phyloP scores from a whole-genome alignment of 2,797 vertebrate genomes.

The Microtus obscurus region DNA sequence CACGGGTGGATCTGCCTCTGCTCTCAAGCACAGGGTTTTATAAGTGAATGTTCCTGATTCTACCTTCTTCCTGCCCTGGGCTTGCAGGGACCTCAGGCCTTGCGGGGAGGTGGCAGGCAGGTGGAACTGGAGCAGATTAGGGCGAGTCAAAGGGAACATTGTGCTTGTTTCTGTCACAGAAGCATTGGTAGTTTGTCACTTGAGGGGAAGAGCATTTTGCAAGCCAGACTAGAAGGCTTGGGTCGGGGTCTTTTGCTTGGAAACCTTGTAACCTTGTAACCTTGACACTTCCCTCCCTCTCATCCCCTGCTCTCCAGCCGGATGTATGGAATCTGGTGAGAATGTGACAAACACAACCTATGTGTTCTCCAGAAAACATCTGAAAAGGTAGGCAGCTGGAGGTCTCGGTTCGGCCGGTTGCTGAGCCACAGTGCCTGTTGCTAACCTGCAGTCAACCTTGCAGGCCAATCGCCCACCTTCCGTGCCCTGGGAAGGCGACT shows the following conservation, averaged over 20 bases:
- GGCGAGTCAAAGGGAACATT: no score
- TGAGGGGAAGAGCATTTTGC: background rate
- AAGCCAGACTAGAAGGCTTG: background rate
- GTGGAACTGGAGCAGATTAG: background rate
- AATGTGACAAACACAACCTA: conserved; percentile 96
- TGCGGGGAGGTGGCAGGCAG: background rate
- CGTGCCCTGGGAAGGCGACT: conserved; percentile 95
- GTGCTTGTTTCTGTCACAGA: background rate
- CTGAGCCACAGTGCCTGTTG: background rate
- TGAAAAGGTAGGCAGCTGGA: conserved; percentile 91
- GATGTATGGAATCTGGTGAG: conserved; percentile 96
- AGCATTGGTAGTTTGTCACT: background rate
- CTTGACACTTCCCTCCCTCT: conserved; percentile 59
- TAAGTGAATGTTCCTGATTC: background rate
- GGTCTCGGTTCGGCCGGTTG: no score
- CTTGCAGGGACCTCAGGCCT: fast-evolving
- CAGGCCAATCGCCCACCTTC: conserved; percentile 96
- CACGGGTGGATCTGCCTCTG: background rate
- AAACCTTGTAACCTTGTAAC: conserved; percentile 9
- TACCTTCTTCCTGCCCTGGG: background rate
- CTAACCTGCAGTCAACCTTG: conserved; percentile 37
- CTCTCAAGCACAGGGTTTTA: no score
- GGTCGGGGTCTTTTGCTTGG: background rate
- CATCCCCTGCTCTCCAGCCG: conserved; percentile 89
- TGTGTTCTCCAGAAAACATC: conserved; percentile 95